Conservation (phyloP, 2,888 invertebrate species). For the Thymelicus acteon region DNA sequence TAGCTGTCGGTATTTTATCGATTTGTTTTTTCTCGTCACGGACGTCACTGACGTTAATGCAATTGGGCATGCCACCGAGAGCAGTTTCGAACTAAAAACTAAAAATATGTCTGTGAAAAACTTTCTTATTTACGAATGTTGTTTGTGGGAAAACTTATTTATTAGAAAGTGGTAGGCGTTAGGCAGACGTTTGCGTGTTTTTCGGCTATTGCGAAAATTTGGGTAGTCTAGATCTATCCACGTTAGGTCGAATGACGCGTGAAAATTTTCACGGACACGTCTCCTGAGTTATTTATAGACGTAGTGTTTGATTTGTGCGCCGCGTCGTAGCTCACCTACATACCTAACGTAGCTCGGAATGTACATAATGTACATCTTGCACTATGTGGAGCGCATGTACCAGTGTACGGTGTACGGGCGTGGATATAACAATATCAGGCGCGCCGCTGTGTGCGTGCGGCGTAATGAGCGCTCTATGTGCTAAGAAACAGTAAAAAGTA, state of each 20-base stretch:
- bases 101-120: constrained; percentile 9
- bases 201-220: constrained; percentile 15
- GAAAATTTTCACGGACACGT: constrained; percentile 68
- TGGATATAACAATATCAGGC: constrained; percentile 69
- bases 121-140: constrained; percentile 4
- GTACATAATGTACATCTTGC: constrained; percentile 78
- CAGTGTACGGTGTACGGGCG: constrained; percentile 48
- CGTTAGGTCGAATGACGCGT: constrained; percentile 45
- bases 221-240: constrained; percentile 30
- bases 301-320: constrained; percentile 78
- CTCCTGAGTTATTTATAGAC: constrained; percentile 74
- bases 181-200: background rate
- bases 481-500: constrained; percentile 86
- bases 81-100: background rate
- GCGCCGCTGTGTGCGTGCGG: constrained; percentile 54
- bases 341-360: constrained; percentile 77
- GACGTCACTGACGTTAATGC: constrained; percentile 46
- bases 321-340: constrained; percentile 77
- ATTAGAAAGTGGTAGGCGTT: background rate
- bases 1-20: constrained; percentile 40
- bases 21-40: constrained; percentile 45
- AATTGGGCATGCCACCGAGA: constrained; percentile 16
- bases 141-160: background rate
- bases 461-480: constrained; percentile 84
- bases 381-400: constrained; percentile 61